Base-by-base conservation (phyloP, 2,113 vertebrate genomes). In the Meriones unguiculatus region DNA sequence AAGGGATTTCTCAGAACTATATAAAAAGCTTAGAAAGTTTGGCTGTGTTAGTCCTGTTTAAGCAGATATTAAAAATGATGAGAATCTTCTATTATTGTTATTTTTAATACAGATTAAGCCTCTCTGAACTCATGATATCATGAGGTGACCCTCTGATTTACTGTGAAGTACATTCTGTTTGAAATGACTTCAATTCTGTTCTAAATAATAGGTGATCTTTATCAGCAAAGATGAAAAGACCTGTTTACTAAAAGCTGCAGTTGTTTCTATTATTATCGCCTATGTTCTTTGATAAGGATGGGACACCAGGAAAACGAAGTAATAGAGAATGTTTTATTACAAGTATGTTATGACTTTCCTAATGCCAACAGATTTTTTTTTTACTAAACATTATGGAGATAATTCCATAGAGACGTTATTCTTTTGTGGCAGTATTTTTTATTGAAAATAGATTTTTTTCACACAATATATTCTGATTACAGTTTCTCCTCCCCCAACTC, bases 181-280 rank as follows among this genome's bases (percentile, higher is more conserved):
- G 75, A 95, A 76, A 67, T 86, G 22, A 95, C 95, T 93, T 50
- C 78, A 12, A 94, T 96, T 85, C 90, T 64, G 7, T 70, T 78
- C 73, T 76, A 72, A 95, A 87, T 91, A 87, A 87, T 87, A 78
- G 82, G 50, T 94, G 97, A 96, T 97, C 32, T 72, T 86, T 97
- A 97, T 97, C 94, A 76, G 38, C 82, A 84, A 90, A 96, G 96
- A 97, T 91, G 94, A 81, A 97, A n/a, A 95, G 96, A 91, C 64
- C 69, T 91, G 82, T 75, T 96, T 85, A 70, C 93, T 76, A 82
- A 93, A 91, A 94, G 73, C 81, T 87, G 50, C 32, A 28, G 35
- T 86, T 95, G 72, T 78, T 75, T 94, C 77, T 91, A 80, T 94
- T 90, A 80, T 86, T 87, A 87, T 78, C 84, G 17, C 67, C 69